Evolutionary conservation across 2,888 invertebrate species (phyloP), one percentile per base, ranked within the genome.

Genomic region (Rhorus exstirpatorius): DNA sequence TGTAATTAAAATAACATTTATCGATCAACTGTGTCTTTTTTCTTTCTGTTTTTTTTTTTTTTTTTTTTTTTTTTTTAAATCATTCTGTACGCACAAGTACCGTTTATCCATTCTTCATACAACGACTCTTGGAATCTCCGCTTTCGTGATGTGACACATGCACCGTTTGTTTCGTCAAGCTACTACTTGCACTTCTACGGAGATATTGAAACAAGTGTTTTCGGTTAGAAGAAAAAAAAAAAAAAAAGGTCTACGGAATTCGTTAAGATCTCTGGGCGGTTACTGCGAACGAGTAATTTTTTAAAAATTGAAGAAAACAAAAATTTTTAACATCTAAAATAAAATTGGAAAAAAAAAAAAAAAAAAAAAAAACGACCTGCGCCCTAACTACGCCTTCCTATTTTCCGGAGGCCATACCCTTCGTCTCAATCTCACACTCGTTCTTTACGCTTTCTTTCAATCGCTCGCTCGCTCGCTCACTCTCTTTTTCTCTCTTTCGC

Each of bases 111-210:
- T 72, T 81, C 81, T 81, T 81, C 61, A 61, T 58, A 71, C 46
- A 80, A 60, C 41, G 65, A 61, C 58, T 78, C 67, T 71, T 67
- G 77, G 44, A 72, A 67, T 67, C 65, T 78, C 67, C 81, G 67
- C 12, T 60, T 68, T 72, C 55, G 80, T 70, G 80, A 53, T 53
- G 68, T 46, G 76, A 81, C 65, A 81, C 76, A 70, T 81, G 65
- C 71, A 71, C 51, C 71, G 60, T 53, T 68, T 53, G 19, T 76
- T 71, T 71, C 58, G 68, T 55, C 76, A 72, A 81, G 81, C 71
- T 71, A 72, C 51, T 78, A 81, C 65, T 77, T 67, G 72, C 44
- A 60, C 67, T 71, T 81, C 76, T 81, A 81, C 53, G 81, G n/a
- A n/a, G 46, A 72, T 81, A 67, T 81, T 61, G n/a, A 72, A 81